Evolutionary conservation across 2,113 vertebrate species (phyloP), one percentile per base, ranked within the genome.

Genomic region (Opisthocomus hoazin): DNA sequence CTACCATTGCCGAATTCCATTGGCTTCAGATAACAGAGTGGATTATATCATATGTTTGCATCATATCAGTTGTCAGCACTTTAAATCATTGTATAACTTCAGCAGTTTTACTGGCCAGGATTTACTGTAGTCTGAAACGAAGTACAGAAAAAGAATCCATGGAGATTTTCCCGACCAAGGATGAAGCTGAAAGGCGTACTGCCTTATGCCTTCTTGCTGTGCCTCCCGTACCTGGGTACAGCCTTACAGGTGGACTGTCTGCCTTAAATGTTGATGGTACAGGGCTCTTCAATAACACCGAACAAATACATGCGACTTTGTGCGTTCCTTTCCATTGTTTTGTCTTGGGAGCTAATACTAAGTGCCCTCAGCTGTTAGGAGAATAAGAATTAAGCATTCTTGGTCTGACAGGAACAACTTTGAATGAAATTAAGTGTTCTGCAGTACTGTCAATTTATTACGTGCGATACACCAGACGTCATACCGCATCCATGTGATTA

Each of bases 291-390:
- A 77, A 1, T 39, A n/a, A 46, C 36, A 32, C 3, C 34, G 77
- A 80, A 27, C 53, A 66, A 46, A 56, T 89, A 37, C 39, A 64
- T 81, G 82, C 37, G 75, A 29, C 78, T 74, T 68, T 16, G 27
- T 94, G 89, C 97, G 92, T 97, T 96, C 95, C 92, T 29, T 76
- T 57, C 64, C 68, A 77, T 78, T 48, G 36, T 66, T 41, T 54
- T 39, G 4, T 63, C 80, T 87, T 77, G 87, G 80, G 93, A 92
- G 82, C 73, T 80, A 57, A 92, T 84, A 84, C n/a, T 8, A 80
- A 94, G 91, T 94, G 93, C 96, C 82, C 87, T 95, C 86, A 15
- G 77, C 83, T 82, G 75, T 83, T 93, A 78, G 0, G 4, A 73
- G 84, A 88, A 45, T 48, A 56, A 37, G 73, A 77, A 76, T 76